These are phyloP conservation scores for Lasioglossum oenotherae DNA, from an alignment of 2,888 invertebrate species.

Conservation along the genomic window DNA sequence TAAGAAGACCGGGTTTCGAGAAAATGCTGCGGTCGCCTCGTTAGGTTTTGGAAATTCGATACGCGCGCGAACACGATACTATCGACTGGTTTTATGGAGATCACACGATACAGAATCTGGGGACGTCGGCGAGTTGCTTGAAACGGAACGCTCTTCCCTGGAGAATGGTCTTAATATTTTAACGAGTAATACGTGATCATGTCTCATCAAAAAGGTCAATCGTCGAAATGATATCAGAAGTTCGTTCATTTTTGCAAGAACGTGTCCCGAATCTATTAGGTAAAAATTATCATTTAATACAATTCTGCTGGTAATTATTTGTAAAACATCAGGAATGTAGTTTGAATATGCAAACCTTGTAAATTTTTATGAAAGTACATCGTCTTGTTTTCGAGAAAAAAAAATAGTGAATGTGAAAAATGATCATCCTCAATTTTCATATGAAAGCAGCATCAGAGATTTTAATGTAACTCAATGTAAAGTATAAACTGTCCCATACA, in stretches of 20 bases:
- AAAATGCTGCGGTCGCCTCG: constrained; percentile 5
- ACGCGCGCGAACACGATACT: background rate
- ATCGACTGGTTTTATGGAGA: background rate
- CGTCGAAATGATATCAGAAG: background rate
- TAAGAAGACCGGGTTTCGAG: background rate
- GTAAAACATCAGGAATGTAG: background rate
- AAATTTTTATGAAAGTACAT: no score
- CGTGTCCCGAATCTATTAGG: no score
- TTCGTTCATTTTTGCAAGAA: no score
- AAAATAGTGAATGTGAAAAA: background rate
- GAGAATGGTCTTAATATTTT: background rate
- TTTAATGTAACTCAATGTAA: background rate
- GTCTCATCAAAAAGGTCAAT: background rate
- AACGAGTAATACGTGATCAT: background rate
- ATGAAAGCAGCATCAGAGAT: background rate
- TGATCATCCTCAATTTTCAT: background rate
- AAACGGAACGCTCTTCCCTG: background rate
- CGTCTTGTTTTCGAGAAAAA: no score
- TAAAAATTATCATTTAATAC: background rate
- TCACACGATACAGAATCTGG: background rate
- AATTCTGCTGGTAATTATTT: background rate
- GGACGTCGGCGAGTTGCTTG: background rate
- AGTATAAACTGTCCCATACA: background rate
- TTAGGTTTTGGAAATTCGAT: constrained; percentile 17
- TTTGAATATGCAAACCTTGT: background rate